phyloP scores from a whole-genome alignment of 2,888 invertebrate genomes.

The Allygus modestus region DNA sequence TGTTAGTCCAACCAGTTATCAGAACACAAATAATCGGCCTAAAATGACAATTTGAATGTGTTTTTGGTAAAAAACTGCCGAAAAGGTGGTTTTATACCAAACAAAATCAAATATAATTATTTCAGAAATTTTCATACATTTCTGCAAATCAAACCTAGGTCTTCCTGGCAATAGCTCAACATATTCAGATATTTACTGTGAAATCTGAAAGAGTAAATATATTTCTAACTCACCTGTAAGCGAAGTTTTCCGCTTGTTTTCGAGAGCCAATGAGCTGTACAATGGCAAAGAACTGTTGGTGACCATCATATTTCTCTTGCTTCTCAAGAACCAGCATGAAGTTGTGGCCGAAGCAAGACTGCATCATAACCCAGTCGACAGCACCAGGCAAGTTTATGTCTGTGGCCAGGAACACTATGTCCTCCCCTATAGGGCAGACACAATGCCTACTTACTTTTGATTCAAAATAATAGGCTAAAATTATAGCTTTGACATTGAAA shows the following conservation, averaged over 20 bases:
- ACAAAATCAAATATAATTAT: too few species aligned
- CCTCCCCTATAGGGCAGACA: constrained; percentile 83
- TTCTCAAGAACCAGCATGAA: constrained; percentile 99
- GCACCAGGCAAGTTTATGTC: constrained; percentile 99
- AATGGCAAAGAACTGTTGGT: constrained; percentile 98
- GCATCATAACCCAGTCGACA: constrained; percentile 99
- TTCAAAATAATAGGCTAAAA: not conserved
- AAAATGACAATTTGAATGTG: too few species aligned
- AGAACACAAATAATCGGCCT: too few species aligned
- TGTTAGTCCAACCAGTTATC: too few species aligned
- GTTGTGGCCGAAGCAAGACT: constrained; percentile 99
- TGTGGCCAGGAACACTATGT: constrained; percentile 99
- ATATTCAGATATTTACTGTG: too few species aligned
- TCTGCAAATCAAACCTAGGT: too few species aligned
- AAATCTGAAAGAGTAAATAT: too few species aligned
- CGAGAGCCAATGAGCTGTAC: constrained; percentile 99
- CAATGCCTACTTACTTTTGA: too few species aligned
- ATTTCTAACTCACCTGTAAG: constrained; percentile 83
- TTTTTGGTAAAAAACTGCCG: too few species aligned
- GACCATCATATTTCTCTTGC: constrained; percentile 98
- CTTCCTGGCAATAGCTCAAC: too few species aligned
- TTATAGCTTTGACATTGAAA: not conserved
- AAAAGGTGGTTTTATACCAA: too few species aligned
- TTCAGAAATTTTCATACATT: too few species aligned
- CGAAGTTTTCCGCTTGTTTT: constrained; percentile 99